phyloP scores from a whole-genome alignment of 2,797 vertebrate genomes.

The Adrianichthys oophorus region DNA sequence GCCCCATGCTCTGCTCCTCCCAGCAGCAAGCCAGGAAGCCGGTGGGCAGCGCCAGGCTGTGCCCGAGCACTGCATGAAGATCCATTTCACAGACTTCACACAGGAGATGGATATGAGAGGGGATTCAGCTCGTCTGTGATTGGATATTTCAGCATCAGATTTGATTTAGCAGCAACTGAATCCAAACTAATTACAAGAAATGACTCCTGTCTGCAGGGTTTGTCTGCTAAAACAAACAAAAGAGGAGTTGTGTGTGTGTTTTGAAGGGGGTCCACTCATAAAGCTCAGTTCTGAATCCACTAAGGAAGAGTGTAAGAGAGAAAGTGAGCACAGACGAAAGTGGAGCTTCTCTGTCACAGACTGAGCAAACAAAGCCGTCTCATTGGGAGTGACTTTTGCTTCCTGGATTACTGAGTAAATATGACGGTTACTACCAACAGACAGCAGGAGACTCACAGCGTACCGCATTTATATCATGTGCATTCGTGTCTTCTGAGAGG shows the following conservation, averaged over 20 bases:
- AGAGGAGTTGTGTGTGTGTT: background rate
- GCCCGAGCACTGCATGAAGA: slow-evolving; percentile 24
- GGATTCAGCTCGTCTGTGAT: slow-evolving; percentile 23
- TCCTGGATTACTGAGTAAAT: slow-evolving; percentile 55
- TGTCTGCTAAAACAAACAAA: too few relatives aligned
- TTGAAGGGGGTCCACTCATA: background rate
- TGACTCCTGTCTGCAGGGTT: background rate
- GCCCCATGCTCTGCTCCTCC: slow-evolving; percentile 20
- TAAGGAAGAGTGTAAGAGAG: background rate
- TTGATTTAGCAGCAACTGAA: background rate
- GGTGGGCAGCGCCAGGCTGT: slow-evolving; percentile 12
- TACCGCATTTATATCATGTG: too few relatives aligned
- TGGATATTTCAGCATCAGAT: slow-evolving; percentile 18
- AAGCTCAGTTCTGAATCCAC: slow-evolving; percentile 11
- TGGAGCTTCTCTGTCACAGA: slow-evolving; percentile 47
- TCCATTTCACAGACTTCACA: slow-evolving; percentile 25
- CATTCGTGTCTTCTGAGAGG: too few relatives aligned
- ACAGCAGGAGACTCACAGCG: slow-evolving; percentile 6
- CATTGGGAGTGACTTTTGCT: slow-evolving; percentile 50
- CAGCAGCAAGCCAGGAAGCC: slow-evolving; percentile 10
- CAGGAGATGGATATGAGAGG: slow-evolving; percentile 23
- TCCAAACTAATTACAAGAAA: slow-evolving; percentile 9
- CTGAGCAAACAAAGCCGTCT: slow-evolving; percentile 62
- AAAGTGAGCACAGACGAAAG: slow-evolving; percentile 8
- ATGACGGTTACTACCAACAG: slow-evolving; percentile 35